A percentile compares a stretch with the other conserved stretches of the same genome.
Evolutionary conservation across 2,113 vertebrate genomes (phyloP).

Genomic region (Ciconia boyciana): DNA sequence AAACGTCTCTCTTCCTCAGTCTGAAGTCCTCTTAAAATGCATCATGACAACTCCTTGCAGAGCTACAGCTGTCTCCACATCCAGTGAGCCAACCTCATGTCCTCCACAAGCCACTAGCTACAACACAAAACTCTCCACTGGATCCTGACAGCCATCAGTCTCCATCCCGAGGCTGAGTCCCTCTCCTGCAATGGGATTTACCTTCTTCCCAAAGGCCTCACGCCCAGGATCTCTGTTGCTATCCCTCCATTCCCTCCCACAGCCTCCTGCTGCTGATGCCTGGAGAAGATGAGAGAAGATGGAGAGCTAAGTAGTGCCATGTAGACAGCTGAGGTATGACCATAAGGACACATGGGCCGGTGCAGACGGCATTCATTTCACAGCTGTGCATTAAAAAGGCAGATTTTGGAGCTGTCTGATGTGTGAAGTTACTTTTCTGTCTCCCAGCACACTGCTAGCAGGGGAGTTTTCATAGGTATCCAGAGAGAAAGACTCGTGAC

Average conservation of each 20-base stretch:
- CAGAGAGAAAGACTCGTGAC: neutral
- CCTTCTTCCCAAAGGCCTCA: neutral
- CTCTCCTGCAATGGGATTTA: neutral
- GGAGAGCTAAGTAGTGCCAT: neutral
- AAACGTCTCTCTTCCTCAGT: neutral
- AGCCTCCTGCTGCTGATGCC: neutral
- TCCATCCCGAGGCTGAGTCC: neutral
- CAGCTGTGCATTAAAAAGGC: neutral
- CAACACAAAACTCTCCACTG: neutral
- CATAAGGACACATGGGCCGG: neutral
- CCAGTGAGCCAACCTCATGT: neutral
- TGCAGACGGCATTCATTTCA: neutral
- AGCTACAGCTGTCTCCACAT: neutral
- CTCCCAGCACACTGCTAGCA: neutral
- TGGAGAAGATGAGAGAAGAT: fast-evolving
- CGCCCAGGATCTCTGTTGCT: neutral
- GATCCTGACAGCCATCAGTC: neutral
- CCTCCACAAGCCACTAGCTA: neutral
- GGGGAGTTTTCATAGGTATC: neutral
- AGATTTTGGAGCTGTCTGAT: neutral
- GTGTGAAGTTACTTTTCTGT: neutral
- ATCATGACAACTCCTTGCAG: neutral
- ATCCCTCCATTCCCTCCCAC: neutral
- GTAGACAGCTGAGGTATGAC: neutral
- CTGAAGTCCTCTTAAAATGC: neutral